Evolutionary conservation across 2,113 vertebrate genomes (phyloP), one percentile per base, ranked within the genome.

Genomic region (Tamias sibiricus): DNA sequence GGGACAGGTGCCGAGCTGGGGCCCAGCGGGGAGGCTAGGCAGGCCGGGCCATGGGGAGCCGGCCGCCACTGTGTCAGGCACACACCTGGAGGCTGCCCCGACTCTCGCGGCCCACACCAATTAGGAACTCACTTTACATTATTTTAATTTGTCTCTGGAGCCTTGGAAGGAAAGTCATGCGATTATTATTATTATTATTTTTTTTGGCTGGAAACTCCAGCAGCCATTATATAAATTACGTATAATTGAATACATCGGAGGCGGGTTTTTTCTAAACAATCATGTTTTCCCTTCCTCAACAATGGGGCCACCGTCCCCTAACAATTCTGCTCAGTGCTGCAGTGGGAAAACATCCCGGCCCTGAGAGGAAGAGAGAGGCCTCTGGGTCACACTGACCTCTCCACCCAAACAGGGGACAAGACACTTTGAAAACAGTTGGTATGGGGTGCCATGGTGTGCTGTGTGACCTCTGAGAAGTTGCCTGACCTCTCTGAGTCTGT

Each of bases 171-270:
- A 96, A 85, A 79, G 16, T 92, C 97, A 71, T n/a, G 79, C 26
- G n/a, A 74, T 92, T 74, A 91, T 95, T 82, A 79, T n/a, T 92
- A 72, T 75, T 90, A 85, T 94, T 95, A 19, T 89, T 89, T 93
- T 85, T 94, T 82, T 90, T 95, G 93, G 74, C 97, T 76, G 35
- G 87, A 90, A 96, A 90, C 80, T 95, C 44, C 84, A 86, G 30
- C 17, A 69, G 81, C 94, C 95, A 87, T 95, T 96, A 69, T 96
- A 94, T 95, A 98, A 97, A 95, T 82, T 95, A 75, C 80, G 2
- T 42, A 14, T 95, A 19, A 47, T 20, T 95, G 96, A 98, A 96
- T 86, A 91, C 26, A 37, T 42, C 59, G 30, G 91, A 94, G 93
- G 1, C 54, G 0, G 20, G 11, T 94, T 84, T 92, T 92, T 59